phyloP scores from a whole-genome alignment of 2,797 vertebrate genomes.

The Bucorvus abyssinicus region DNA sequence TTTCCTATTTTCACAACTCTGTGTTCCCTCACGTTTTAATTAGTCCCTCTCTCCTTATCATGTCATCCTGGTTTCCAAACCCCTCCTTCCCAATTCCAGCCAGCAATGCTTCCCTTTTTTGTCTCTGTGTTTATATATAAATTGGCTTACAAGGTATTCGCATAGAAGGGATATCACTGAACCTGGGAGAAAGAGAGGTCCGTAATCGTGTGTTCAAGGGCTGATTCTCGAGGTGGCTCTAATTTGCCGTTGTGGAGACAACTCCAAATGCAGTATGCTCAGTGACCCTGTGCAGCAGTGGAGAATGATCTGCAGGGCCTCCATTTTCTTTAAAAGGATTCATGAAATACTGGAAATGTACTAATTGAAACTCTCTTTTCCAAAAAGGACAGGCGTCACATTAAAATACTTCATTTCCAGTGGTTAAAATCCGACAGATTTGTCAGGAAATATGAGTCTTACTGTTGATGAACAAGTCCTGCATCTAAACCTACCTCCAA shows the following conservation, averaged over 20 bases:
- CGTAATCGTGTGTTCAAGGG: neutral
- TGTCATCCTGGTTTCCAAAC: neutral
- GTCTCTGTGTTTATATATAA: neutral
- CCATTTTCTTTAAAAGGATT: neutral
- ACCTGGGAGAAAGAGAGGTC: neutral
- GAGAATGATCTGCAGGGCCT: neutral
- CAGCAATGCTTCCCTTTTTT: neutral
- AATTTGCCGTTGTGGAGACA: neutral
- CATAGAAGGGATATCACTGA: neutral
- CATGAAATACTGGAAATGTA: neutral
- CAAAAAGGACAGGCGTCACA: neutral
- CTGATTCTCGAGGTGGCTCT: neutral
- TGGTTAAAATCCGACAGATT: neutral
- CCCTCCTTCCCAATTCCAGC: neutral
- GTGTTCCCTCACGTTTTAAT: neutral
- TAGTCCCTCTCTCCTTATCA: neutral
- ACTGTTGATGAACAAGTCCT: neutral
- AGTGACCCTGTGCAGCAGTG: neutral
- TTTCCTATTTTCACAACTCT: neutral
- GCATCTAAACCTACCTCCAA: neutral
- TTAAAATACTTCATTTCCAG: neutral
- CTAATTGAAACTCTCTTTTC: neutral
- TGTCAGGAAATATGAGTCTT: neutral
- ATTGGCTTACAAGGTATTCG: neutral
- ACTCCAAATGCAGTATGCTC: neutral